Conservation (phyloP, 1,140 invertebrate species). For the Pseudomyrmex dendroicus region DNA sequence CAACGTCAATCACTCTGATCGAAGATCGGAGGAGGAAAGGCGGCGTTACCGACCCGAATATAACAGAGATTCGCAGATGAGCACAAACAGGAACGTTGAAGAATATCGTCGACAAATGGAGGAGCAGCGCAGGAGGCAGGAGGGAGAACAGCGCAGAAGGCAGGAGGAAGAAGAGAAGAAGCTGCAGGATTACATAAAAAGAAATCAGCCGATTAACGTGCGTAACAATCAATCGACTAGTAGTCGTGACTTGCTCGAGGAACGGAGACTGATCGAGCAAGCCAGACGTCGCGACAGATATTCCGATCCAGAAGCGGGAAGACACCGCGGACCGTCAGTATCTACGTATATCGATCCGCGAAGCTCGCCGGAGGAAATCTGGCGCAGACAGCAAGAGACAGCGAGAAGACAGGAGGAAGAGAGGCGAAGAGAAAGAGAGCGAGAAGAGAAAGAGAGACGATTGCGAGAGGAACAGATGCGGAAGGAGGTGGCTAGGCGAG, state of each 20-base stretch:
- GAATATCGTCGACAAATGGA: conserved; percentile 18
- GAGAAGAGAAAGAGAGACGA: conserved; percentile 42
- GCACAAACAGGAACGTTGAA: conserved; percentile 3
- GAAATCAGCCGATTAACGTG: conserved; percentile 70
- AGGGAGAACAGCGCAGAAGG: conserved; percentile 60
- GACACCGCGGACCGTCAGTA: conserved; percentile 70
- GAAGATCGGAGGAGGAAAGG: conserved; percentile 48
- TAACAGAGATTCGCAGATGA: conserved; percentile 26
- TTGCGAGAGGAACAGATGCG: conserved; percentile 25
- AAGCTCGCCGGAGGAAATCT: conserved; percentile 43
- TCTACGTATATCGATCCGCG: conserved; percentile 63
- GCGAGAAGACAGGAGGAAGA: conserved; percentile 24
- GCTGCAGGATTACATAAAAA: conserved; percentile 77
- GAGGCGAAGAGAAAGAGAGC: conserved; percentile 25
- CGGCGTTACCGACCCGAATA: conserved; percentile 31
- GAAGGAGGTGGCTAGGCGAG: conserved; percentile 63
- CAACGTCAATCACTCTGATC: conserved; percentile 26
- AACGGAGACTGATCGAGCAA: conserved; percentile 52
- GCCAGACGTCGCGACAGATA: conserved; percentile 59
- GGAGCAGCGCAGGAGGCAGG: conserved; percentile 25
- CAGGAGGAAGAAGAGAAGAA: conserved; percentile 63
- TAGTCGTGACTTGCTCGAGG: conserved; percentile 4
- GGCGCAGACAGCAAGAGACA: conserved; percentile 14
- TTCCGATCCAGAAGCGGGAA: conserved; percentile 33
- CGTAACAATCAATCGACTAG: conserved; percentile 9